Evolutionary conservation across 2,797 vertebrate genomes (phyloP).

Genomic region (Melanotaenia boesemani): DNA sequence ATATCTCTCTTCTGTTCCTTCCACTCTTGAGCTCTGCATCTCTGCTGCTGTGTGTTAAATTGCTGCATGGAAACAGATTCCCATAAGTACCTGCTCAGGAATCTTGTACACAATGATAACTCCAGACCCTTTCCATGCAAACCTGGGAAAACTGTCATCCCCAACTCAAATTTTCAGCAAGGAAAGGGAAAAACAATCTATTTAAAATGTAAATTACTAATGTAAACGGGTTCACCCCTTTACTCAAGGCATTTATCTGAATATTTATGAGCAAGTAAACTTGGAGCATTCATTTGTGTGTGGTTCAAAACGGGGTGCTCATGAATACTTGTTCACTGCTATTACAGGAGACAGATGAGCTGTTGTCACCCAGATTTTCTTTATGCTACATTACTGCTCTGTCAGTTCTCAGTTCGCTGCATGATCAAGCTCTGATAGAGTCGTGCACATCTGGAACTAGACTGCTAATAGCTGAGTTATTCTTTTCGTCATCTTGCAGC

Average conservation of each 20-base stretch:
- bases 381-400: slow-evolving; percentile 67
- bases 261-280: slow-evolving; percentile 66
- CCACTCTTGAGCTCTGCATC: slow-evolving; percentile 44
- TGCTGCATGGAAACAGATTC: slow-evolving; percentile 71
- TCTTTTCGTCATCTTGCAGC: slow-evolving; percentile 16
- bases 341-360: slow-evolving; percentile 67
- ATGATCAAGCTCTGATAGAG: slow-evolving; percentile 40
- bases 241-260: slow-evolving; percentile 34
- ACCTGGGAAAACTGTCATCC: slow-evolving; percentile 64
- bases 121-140: slow-evolving; percentile 73
- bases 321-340: slow-evolving; percentile 62
- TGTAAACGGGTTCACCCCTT: slow-evolving; percentile 53
- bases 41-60: slow-evolving; percentile 46
- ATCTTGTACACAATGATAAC: slow-evolving; percentile 69
- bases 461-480: slow-evolving; percentile 39
- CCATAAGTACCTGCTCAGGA: slow-evolving; percentile 74
- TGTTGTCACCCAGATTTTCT: slow-evolving; percentile 72
- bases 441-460: slow-evolving; percentile 58
- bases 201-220: slow-evolving; percentile 67
- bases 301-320: slow-evolving; percentile 61
- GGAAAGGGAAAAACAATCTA: background rate
- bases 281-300: slow-evolving; percentile 61
- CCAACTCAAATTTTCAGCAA: slow-evolving; percentile 35
- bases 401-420: slow-evolving; percentile 53
- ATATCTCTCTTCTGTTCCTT: slow-evolving; percentile 64